Conservation (phyloP, 2,888 invertebrate genomes). For the Prosapia bicincta region DNA sequence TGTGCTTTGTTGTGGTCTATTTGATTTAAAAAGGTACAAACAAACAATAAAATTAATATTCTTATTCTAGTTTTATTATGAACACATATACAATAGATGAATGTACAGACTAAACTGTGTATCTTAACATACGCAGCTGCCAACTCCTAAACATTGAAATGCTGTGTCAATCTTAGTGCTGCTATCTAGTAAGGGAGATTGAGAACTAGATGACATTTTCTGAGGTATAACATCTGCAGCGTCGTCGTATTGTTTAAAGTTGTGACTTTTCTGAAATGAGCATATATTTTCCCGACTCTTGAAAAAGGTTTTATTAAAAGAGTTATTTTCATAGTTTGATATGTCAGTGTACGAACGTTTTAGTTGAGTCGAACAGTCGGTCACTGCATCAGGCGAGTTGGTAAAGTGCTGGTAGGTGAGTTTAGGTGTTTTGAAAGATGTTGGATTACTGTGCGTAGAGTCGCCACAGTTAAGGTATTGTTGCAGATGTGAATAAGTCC, state of each 20-base stretch:
- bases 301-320: not conserved
- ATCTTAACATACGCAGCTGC: conserved; percentile 38
- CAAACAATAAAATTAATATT: not conserved
- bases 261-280: not conserved
- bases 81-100: not conserved
- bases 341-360: not conserved
- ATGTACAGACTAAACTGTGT: not conserved
- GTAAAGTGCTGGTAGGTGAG: conserved; percentile 13
- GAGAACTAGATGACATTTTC: conserved; percentile 4
- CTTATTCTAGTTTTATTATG: not conserved
- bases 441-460: not conserved
- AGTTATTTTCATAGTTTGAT: not conserved
- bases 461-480: conserved; percentile 10
- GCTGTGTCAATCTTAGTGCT: conserved; percentile 14
- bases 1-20: too few relatives aligned
- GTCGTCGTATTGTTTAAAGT: not conserved
- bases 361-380: conserved; percentile 4
- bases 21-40: too few relatives aligned
- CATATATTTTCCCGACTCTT: not conserved
- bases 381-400: not conserved
- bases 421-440: conserved; percentile 9
- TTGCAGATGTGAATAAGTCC: conserved; percentile 22
- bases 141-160: conserved; percentile 37
- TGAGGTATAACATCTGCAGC: not conserved
- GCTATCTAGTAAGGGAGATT: conserved; percentile 5